Conservation (phyloP, 2,888 invertebrate genomes). For the Crocallis elinguaria region DNA sequence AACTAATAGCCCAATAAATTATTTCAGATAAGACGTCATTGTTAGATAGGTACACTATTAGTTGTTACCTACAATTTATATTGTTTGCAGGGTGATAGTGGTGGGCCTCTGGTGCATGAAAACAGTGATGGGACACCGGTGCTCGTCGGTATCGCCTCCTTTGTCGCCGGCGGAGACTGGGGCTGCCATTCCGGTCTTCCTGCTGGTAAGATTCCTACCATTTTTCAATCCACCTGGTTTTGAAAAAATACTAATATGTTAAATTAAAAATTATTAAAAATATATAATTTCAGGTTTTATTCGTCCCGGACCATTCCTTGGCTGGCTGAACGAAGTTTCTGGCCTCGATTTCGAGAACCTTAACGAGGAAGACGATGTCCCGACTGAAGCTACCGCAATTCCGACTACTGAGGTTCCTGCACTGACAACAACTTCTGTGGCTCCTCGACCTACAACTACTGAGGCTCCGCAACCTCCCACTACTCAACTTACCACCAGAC, state of each 20-base stretch:
- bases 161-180: constrained; percentile 64
- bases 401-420: constrained; percentile 26
- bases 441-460: not conserved
- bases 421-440: not conserved
- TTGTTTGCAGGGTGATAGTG: constrained; percentile 64
- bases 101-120: constrained; percentile 68
- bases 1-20: no score
- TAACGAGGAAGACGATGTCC: constrained; percentile 47
- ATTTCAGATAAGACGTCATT: no score
- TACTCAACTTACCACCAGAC: constrained; percentile 16
- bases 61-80: not conserved
- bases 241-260: no score
- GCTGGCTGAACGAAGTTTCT: constrained; percentile 62
- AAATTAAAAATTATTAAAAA: not conserved
- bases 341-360: constrained; percentile 70
- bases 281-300: constrained; percentile 60
- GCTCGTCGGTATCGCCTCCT: constrained; percentile 70
- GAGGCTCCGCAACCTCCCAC: not conserved
- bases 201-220: constrained; percentile 61
- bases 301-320: constrained; percentile 69
- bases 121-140: constrained; percentile 48
- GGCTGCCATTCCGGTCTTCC: constrained; percentile 76
- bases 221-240: no score
- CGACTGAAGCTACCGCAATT: constrained; percentile 20
- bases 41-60: no score